These are phyloP conservation scores for Linurgus olivaceus DNA, from an alignment of 2,797 vertebrate genomes.

Conservation along the genomic window DNA sequence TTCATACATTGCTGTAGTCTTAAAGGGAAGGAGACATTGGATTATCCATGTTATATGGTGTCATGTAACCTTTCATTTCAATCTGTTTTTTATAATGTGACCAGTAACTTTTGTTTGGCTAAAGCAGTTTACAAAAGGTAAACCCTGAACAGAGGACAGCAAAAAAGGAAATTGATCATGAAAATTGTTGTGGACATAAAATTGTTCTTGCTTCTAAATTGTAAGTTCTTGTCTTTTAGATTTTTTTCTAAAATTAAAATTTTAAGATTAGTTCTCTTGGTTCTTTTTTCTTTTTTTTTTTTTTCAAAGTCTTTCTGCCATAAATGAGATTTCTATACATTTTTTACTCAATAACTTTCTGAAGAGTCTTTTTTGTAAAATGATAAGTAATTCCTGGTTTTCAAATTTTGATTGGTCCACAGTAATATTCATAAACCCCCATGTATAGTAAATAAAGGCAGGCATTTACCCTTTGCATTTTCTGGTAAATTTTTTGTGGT, in stretches of 20 bases:
- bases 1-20: neutral
- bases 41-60: neutral
- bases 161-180: neutral
- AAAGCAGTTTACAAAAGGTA: neutral
- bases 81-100: neutral
- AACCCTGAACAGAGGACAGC: neutral
- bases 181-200: neutral
- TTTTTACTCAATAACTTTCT: neutral
- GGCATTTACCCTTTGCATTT: neutral
- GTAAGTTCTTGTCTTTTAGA: neutral
- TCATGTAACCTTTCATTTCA: neutral
- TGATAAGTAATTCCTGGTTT: neutral
- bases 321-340: neutral
- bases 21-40: neutral
- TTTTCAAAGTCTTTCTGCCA: neutral
- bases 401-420: neutral
- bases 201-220: neutral
- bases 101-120: neutral
- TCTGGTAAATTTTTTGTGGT: neutral
- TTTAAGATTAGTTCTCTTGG: neutral
- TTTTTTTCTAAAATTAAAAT: neutral
- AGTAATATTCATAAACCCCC: neutral
- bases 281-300: neutral
- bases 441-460: neutral
- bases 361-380: neutral